Evolutionary conservation across 92 coral and sea anemone genomes (phyloP), one percentile per base, ranked within the genome.

Genomic region (Meandrina meandrites): DNA sequence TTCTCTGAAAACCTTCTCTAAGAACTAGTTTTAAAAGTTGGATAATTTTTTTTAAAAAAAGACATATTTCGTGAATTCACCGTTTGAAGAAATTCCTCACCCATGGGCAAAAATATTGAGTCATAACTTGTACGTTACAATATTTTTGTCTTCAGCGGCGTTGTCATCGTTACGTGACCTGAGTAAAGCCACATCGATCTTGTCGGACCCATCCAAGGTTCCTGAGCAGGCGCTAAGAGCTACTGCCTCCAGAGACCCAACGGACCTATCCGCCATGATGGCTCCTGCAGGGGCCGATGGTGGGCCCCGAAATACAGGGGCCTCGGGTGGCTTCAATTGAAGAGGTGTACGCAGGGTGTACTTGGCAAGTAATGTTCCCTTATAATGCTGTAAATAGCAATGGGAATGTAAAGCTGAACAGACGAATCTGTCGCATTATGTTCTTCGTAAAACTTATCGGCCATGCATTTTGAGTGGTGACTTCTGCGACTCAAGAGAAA

Each of bases 101-200:
- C 9, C 9, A 60, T 60, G 31, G 35, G 71, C 71, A 9, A 66
- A 66, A 28, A 27, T 30, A 66, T 30, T 66, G 71, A 1, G 71
- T 24, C 1, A 2, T 66, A 12, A 48, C 53, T 4, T 12, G 9
- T 8, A 4, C 53, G 14, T 48, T 48, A 12, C 53, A 48, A 27
- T 66, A 12, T 66, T 27, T 66, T 66, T 54, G 15, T 68, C 53
- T 51, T 22, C 83, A 97, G 99, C 96, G 75, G 98, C 94, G 30
- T 86, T 97, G 58, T 89, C 99, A 37, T 94, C 99, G 42, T 89
- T 97, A 79, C 97, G 98, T 27, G 99, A 97, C 89, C 87, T 97
- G 56, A 97, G 95, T 67, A 91, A 94, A 88, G 92, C 95, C 28
- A 97, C 99, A 19, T 95, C 97, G 28, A 97, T 97, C 47, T 95